A percentile compares a stretch with the other conserved stretches of the same genome.
Conservation (phyloP, 2,113 vertebrate genomes). For the Terrapene triunguis region DNA sequence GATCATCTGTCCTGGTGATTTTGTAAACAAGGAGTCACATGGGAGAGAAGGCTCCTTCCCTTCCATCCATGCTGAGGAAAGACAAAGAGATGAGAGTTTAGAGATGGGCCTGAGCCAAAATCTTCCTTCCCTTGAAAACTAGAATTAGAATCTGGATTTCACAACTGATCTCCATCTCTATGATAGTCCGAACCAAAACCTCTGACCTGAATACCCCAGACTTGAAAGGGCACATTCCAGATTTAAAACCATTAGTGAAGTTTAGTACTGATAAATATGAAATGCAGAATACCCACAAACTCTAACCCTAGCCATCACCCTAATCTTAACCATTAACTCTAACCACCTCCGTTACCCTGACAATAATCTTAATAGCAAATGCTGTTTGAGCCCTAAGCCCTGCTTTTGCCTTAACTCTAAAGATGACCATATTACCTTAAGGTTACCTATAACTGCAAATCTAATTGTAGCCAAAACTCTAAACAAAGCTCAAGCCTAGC, state of each 20-base stretch:
- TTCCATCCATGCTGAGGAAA: background rate
- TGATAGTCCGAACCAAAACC: background rate
- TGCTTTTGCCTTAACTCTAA: background rate
- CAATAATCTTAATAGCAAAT: background rate
- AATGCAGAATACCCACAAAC: background rate
- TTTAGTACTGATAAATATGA: background rate
- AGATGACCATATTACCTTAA: background rate
- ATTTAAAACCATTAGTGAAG: background rate
- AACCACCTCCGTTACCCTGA: background rate
- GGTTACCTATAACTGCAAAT: background rate
- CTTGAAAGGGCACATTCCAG: background rate
- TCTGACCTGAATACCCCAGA: background rate
- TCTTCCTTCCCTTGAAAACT: background rate
- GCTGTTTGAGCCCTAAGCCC: background rate
- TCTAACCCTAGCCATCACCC: background rate
- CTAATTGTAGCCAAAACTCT: background rate
- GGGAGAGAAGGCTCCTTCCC: background rate
- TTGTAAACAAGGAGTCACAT: conserved; percentile 25
- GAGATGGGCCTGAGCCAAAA: background rate
- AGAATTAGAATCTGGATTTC: background rate
- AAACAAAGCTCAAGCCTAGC: background rate
- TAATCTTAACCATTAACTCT: background rate
- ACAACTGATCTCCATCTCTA: background rate
- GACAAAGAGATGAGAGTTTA: background rate
- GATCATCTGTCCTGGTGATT: background rate